Evolutionary conservation across 2,797 vertebrate species (phyloP).

Genomic region (Apogon talboti): DNA sequence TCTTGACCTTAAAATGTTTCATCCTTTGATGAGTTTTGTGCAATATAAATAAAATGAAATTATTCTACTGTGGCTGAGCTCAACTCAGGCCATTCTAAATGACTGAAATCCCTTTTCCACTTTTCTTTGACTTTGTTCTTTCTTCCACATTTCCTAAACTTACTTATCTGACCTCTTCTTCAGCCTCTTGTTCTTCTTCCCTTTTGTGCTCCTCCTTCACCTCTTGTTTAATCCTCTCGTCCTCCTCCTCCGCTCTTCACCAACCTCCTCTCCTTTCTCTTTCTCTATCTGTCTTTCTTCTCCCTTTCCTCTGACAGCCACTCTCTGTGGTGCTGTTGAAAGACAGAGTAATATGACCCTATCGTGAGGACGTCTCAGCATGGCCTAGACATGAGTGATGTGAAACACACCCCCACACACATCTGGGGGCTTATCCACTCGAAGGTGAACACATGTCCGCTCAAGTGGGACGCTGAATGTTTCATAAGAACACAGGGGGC

Average conservation of each 20-base stretch:
- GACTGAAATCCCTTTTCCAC: conserved; percentile 1
- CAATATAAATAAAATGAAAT: neutral
- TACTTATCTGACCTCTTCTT: neutral
- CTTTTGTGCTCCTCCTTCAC: neutral
- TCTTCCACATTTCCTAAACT: neutral
- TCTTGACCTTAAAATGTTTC: no score
- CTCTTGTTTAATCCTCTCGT: neutral
- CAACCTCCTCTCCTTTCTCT: neutral
- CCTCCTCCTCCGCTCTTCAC: neutral
- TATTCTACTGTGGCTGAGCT: conserved; percentile 17
- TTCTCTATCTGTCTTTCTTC: neutral
- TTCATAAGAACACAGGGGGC: conserved; percentile 58
- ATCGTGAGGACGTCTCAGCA: conserved; percentile 1
- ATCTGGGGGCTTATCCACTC: conserved; percentile 22
- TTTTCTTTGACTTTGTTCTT: neutral
- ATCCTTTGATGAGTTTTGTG: no score
- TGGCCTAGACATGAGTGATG: conserved; percentile 29
- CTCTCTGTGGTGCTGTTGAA: conserved; percentile 10
- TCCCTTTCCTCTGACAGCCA: neutral
- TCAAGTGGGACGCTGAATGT: conserved; percentile 62
- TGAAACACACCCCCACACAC: conserved; percentile 14
- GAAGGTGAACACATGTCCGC: conserved; percentile 55
- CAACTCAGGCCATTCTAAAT: conserved; percentile 13
- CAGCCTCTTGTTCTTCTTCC: neutral
- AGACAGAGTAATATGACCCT: conserved; percentile 23